Base-by-base conservation (phyloP, 2,797 vertebrate species). In the Dermochelys coriacea region DNA sequence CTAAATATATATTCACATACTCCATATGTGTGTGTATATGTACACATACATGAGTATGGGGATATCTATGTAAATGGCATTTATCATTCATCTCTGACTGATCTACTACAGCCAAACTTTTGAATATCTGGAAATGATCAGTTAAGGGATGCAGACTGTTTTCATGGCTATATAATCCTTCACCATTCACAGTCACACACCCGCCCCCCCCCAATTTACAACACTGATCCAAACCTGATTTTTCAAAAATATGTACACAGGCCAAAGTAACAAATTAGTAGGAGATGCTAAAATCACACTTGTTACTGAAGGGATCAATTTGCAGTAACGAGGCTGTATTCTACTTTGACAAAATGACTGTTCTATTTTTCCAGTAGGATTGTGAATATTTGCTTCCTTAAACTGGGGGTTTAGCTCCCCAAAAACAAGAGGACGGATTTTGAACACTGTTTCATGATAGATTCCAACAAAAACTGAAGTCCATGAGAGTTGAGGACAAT, bases 331-430 rank as follows among this genome's bases (percentile, higher is more conserved):
- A 90, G 8, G 74, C 2, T 54, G 1, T 18, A 52, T 71, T 89
- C 50, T 49, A 18, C 15, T 74, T 90, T 61, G 85, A 84, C 16
- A 94, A 91, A 96, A 74, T 82, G 31, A 64, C 41, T 80, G 82
- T 89, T 96, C 52, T n/a, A 71, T 80, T 90, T 97, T 95, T 89
- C n/a, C 11, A 45, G 31, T 82, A 84, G 0, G 0, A 61, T 89
- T 89, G 18, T 93, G 55, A 95, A 91, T 95, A 89, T 87, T 94
- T 41, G 21, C 2, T 94, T 96, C 29, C 84, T 94, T 96, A 88
- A 93, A 82, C 51, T 95, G 34, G 74, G 85, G n/a, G n/a, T n/a
- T n/a, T n/a, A n/a, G 25, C 41, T 97, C 18, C 78, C 12, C 64
- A 85, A 80, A 64, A 95, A 64, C 52, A 87, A 95, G 87, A 41